Percentiles rank a stretch among this genome's conserved stretches.
These are phyloP conservation scores for Pristiophorus japonicus DNA, from an alignment of 2,113 vertebrate species.

Conservation along the genomic window DNA sequence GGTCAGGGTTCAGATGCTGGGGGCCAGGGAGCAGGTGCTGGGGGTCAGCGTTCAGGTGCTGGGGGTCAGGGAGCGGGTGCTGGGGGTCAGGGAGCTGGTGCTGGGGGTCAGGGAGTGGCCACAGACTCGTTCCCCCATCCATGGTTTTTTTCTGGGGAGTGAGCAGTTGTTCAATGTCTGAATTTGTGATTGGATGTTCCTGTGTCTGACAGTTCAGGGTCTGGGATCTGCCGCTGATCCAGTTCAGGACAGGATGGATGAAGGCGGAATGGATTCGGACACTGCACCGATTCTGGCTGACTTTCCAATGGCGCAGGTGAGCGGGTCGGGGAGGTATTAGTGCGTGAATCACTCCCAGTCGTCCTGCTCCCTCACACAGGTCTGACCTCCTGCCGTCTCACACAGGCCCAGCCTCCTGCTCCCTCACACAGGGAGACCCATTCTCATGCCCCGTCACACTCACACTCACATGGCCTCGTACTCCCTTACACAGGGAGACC, in stretches of 20 bases:
- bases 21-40: too few relatives aligned
- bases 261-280: background rate
- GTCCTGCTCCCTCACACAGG: background rate
- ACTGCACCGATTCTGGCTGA: background rate
- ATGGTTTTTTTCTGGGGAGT: background rate
- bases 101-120: too few relatives aligned
- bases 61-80: too few relatives aligned
- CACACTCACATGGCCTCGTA: background rate
- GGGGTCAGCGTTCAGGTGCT: too few relatives aligned
- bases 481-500: background rate
- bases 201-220: background rate
- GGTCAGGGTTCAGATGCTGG: too few relatives aligned
- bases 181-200: background rate
- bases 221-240: background rate
- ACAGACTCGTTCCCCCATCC: background rate
- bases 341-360: background rate
- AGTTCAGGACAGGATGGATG: background rate
- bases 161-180: too few relatives aligned
- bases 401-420: background rate
- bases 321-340: background rate
- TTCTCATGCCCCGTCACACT: background rate
- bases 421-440: background rate
- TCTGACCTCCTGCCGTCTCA: background rate
- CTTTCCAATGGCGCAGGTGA: background rate
- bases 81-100: too few relatives aligned